Evolutionary conservation across 2,113 vertebrate genomes (phyloP), one percentile per base, ranked within the genome.

Genomic region (Acrocephalus arundinaceus): DNA sequence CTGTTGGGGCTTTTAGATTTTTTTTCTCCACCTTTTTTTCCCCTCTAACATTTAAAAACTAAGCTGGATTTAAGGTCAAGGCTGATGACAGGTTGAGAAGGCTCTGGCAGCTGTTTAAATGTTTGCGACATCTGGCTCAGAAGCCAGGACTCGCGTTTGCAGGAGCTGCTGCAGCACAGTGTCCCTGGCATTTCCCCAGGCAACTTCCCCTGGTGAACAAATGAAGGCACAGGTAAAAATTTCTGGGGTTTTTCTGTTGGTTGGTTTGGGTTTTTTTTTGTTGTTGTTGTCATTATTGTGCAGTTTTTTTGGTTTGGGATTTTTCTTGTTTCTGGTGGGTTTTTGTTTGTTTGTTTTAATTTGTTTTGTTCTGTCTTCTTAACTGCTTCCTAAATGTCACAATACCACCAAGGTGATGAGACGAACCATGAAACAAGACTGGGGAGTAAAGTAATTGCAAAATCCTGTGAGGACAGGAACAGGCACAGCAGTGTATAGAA

Each of bases 41-140:
- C 16, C 11, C 27, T 41, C 70, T 96, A 98, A 97, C 90, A 98
- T 98, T 98, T 98, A 88, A 98, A 98, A 98, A 95, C 81, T 80
- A 95, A 97, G 94, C 92, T 98, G 59, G 85, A 67, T 97, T 97
- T 98, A 98, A 98, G 97, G 97, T 98, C 98, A 98, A 91, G 91
- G 63, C 71, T 96, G 96, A 97, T 95, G 96, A 96, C 96, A 97
- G 94, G 90, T 83, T 95, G 94, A 95, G 92, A 33, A 45, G 77
- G 75, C 94, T 91, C 93, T 95, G 97, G 92, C 98, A 98, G 97
- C 98, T 98, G 97, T 98, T 97, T 97, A 98, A 98, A 98, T 97
- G 97, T 97, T 98, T 95, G 85, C 93, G 95, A 97, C 97, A 98
- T 97, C 97, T 98, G 97, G 82, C 78, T 95, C 43, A 57, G 90